Conservation (phyloP, 2,888 invertebrate species). For the Phymatocera aterrima region DNA sequence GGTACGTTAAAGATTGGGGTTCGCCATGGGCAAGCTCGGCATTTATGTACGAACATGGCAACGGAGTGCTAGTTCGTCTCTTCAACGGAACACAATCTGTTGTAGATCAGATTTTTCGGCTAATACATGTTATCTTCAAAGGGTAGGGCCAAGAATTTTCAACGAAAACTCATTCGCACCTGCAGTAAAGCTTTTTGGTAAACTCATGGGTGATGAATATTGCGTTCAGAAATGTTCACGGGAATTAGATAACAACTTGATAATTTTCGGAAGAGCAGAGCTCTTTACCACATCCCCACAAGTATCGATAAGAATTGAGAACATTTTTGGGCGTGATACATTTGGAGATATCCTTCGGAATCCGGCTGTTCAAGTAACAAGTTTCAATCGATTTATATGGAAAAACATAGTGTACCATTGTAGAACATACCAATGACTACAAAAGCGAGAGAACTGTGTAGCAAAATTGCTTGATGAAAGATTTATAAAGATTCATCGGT, state of each 20-base stretch:
- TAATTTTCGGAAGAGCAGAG: not conserved
- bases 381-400: slow-evolving; percentile 12
- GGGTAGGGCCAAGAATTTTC: not conserved
- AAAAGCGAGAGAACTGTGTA: not conserved
- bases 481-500: slow-evolving; percentile 11
- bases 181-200: not conserved
- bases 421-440: not conserved
- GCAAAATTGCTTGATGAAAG: too few relatives aligned
- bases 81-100: slow-evolving; percentile 6
- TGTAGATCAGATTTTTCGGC: not conserved
- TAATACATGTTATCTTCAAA: not conserved
- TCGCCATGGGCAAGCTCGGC: slow-evolving; percentile 5
- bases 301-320: not conserved
- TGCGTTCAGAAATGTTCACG: not conserved
- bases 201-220: not conserved
- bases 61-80: not conserved
- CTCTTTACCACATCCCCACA: not conserved
- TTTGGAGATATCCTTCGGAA: not conserved
- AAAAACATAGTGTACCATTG: not conserved
- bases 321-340: too few relatives aligned
- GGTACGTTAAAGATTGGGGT: not conserved
- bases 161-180: not conserved
- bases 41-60: slow-evolving; percentile 2
- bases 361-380: not conserved
- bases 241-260: not conserved